Base-by-base conservation (phyloP, 2,113 vertebrate species). In the Hassar affinis region DNA sequence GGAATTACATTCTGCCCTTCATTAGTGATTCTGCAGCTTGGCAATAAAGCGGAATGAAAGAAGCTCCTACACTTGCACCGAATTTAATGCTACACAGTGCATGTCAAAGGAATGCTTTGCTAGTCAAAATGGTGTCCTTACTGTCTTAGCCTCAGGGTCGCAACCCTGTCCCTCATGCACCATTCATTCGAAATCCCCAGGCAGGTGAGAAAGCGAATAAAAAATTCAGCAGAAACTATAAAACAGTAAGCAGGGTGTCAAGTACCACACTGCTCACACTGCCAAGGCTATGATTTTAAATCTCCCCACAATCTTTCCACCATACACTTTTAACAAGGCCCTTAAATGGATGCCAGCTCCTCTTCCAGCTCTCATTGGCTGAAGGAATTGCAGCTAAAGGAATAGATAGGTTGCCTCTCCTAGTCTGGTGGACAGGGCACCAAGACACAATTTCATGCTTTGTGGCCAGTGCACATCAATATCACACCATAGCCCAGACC, bases 401-500 rank as follows among this genome's bases (percentile, higher is more conserved):
- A 81, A 62, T 57, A 77, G 85, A 84, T 87, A 79, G 84, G 82
- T 51, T 80, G 68, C 77, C 57, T 81, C 86, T 81, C 86, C 81
- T 52, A 80, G 75, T 61, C 83, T 76, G 79, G 83, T 81, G 83
- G 88, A 87, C 84, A 83, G 72, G 80, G 83, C 82, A 89, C 88
- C 88, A 79, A 89, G 88, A 90, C 88, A 87, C 90, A 91, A 91
- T 91, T 91, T 91, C 90, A 91, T 87, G 90, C 85, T 91, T 87
- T 90, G 88, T 89, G 85, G 85, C 75, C 72, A 38, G 88, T 88
- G 87, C 89, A 90, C 88, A 86, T 69, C 86, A 88, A 84, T 89
- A 88, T 83, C 87, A 87, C 61, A 62, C 76, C 79, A 80, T 68
- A 74, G 83, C 78, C 84, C 76, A 57, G 52, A 72, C 80, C 61